Evolutionary conservation across 1,140 invertebrate genomes (phyloP).

Genomic region (Cryptotermes secundus): DNA sequence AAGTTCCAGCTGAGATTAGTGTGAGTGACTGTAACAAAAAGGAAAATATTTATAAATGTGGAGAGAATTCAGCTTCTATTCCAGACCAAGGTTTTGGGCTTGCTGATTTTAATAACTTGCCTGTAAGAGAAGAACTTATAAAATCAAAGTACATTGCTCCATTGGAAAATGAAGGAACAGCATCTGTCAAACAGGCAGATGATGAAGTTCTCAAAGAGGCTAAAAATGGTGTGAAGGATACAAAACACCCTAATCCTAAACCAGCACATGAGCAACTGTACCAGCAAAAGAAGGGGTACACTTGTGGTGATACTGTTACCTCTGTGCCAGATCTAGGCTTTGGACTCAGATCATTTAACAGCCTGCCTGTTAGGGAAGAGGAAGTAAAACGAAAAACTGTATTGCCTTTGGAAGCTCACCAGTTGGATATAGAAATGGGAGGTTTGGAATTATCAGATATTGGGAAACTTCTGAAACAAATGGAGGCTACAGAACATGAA

Average conservation of each 20-base stretch:
- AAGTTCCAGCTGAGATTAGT: neutral
- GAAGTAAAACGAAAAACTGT: neutral
- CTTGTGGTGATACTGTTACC: neutral
- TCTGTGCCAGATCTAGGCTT: neutral
- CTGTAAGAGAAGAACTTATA: constrained; percentile 22
- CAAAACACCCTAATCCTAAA: neutral
- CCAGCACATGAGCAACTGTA: neutral
- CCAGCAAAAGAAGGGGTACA: neutral
- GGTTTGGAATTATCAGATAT: constrained; percentile 50
- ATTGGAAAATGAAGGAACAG: neutral
- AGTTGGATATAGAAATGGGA: constrained; percentile 31
- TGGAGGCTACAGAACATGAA: constrained; percentile 49
- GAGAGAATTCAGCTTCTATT: constrained; percentile 44
- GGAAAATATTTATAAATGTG: constrained; percentile 44
- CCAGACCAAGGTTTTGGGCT: constrained; percentile 48
- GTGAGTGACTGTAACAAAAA: constrained; percentile 36
- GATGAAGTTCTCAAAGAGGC: neutral
- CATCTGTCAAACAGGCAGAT: neutral
- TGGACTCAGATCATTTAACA: neutral
- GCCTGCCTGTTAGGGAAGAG: neutral
- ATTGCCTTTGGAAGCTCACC: constrained; percentile 27
- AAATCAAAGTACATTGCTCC: constrained; percentile 20
- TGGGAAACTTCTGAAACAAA: constrained; percentile 48
- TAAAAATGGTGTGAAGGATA: neutral
- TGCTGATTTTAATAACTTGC: constrained; percentile 36